Percentiles rank a stretch among this genome's conserved stretches.
Evolutionary conservation across 2,797 vertebrate genomes (phyloP).

Genomic region (Carapus acus): DNA sequence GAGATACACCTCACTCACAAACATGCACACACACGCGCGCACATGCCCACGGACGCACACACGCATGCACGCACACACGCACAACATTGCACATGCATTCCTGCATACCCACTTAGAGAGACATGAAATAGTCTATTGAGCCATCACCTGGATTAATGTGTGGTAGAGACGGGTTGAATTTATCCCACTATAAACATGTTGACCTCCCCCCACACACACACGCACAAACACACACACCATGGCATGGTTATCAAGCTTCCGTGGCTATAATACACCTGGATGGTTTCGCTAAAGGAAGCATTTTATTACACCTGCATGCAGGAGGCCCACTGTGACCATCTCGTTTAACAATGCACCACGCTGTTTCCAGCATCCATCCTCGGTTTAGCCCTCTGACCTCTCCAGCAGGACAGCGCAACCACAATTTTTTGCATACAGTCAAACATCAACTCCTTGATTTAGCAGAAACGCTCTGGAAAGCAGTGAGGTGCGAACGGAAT

Average conservation of each 20-base stretch:
- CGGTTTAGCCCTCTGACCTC: constrained; percentile 53
- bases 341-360: constrained; percentile 60
- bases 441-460: constrained; percentile 1
- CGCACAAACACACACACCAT: too few species aligned
- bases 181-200: constrained; percentile 53
- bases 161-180: constrained; percentile 59
- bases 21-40: background rate
- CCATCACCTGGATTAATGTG: constrained; percentile 59
- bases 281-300: constrained; percentile 70
- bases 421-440: constrained; percentile 4
- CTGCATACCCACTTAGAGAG: constrained; percentile 29
- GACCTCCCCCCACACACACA: constrained; percentile 40
- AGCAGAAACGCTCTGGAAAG: too few species aligned
- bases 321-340: constrained; percentile 42
- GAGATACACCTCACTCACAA: constrained; percentile 7
- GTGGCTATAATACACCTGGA: constrained; percentile 68
- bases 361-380: constrained; percentile 44
- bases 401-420: constrained; percentile 19
- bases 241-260: constrained; percentile 56
- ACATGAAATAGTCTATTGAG: constrained; percentile 58
- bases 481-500: too few species aligned
- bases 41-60: constrained; percentile 12
- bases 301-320: constrained; percentile 65
- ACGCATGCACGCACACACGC: constrained; percentile 26
- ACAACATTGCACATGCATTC: background rate